Conservation (phyloP, 2,888 invertebrate species). For the Machimus rusticus region DNA sequence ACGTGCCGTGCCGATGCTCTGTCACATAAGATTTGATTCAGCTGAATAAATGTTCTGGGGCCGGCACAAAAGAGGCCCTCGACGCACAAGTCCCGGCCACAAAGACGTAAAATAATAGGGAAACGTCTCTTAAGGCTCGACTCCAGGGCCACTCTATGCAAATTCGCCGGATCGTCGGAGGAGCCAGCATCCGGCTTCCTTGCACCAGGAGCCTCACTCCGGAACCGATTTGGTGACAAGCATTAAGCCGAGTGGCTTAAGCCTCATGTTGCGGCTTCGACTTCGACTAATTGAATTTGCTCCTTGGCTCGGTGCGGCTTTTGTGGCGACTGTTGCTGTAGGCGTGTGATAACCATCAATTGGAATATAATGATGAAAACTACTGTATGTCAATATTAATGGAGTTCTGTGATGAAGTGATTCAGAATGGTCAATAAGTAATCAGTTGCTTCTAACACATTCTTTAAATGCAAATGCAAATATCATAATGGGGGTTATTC, state of each 20-base stretch:
- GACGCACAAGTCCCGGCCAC: neutral
- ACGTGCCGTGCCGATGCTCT: neutral
- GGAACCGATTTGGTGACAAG: neutral
- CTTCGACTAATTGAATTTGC: neutral
- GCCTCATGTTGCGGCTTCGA: neutral
- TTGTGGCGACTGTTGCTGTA: neutral
- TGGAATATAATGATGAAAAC: neutral
- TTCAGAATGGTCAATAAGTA: neutral
- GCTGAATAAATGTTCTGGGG: neutral
- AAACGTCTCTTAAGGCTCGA: neutral
- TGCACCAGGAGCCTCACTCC: neutral
- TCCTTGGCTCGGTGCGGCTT: neutral
- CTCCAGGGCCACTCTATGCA: conserved; percentile 4
- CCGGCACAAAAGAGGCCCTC: neutral
- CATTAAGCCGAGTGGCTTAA: neutral
- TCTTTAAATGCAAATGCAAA: neutral
- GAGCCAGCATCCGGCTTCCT: neutral
- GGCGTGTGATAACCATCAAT: neutral
- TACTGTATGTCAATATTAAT: neutral
- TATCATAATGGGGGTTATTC: neutral
- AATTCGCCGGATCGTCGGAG: neutral
- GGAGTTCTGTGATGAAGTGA: neutral
- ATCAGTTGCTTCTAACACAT: neutral
- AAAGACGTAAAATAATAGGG: neutral
- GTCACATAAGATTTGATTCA: conserved; percentile 11